These are phyloP conservation scores for Umimayanthus chanpuru DNA, from an alignment of 92 coral and sea anemone species.

Conservation along the genomic window DNA sequence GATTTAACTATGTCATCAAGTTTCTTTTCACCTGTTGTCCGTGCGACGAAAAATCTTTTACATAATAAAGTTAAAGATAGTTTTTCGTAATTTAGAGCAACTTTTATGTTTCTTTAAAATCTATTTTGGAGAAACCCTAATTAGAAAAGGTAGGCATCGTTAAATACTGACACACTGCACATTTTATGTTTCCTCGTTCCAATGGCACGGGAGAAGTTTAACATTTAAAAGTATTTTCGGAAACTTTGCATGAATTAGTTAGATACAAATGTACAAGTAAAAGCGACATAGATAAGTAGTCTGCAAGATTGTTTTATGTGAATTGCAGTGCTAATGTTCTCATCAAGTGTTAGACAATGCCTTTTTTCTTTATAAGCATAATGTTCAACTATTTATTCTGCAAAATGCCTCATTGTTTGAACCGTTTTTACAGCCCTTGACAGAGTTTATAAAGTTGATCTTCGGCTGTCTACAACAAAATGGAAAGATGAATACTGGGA, in stretches of 20 bases:
- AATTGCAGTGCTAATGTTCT: no score
- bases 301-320: neutral
- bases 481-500: constrained; percentile 74
- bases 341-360: neutral
- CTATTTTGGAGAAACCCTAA: no score
- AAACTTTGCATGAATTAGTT: no score
- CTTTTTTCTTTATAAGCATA: neutral
- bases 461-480: constrained; percentile 61
- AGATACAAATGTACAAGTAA: no score
- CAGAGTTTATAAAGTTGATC: constrained; percentile 66
- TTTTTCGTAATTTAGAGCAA: no score
- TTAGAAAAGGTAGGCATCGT: no score
- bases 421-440: constrained; percentile 60
- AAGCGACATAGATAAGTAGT: neutral
- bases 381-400: neutral
- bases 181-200: no score
- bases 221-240: no score
- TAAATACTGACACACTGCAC: no score
- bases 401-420: neutral
- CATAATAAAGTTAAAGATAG: no score
- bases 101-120: no score
- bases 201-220: no score
- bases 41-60: neutral
- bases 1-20: neutral
- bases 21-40: neutral